phyloP scores from a whole-genome alignment of 2,113 vertebrate species.

The Rutilus rutilus region DNA sequence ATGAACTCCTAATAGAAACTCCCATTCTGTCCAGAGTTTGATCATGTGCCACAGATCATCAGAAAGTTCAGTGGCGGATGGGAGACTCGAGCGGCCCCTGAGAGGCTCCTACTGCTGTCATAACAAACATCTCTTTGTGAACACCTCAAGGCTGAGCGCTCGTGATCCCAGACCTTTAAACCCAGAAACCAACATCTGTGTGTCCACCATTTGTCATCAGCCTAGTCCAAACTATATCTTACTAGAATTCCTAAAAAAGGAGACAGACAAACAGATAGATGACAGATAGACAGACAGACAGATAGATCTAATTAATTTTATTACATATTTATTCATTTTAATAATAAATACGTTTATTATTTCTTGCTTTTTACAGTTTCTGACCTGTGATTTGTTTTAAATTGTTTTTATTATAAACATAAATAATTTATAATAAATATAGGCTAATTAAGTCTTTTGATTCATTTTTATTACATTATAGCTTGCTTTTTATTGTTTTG shows the following conservation, averaged over 20 bases:
- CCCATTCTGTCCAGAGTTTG: not conserved
- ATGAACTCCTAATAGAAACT: not conserved
- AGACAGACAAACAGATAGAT: not conserved
- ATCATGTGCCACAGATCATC: not conserved
- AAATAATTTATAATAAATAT: too few species aligned
- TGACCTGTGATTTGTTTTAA: not conserved
- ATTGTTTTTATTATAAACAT: too few species aligned
- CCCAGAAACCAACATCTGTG: not conserved
- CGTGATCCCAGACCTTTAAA: not conserved
- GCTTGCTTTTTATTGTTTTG: too few species aligned
- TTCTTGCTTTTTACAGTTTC: not conserved
- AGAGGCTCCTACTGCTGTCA: not conserved
- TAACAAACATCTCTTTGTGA: constrained; percentile 1
- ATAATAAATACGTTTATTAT: not conserved
- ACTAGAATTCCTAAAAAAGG: not conserved
- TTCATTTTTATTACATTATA: too few species aligned
- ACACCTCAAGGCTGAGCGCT: not conserved
- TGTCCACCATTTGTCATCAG: not conserved
- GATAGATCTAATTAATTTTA: not conserved
- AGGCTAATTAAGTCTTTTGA: too few species aligned
- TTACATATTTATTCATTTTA: not conserved
- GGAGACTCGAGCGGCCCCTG: not conserved
- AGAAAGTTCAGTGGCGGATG: not conserved
- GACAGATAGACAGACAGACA: not conserved
- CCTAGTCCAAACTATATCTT: not conserved